These are phyloP conservation scores for Decapterus maruadsi DNA, from an alignment of 2,797 vertebrate species.

Conservation along the genomic window DNA sequence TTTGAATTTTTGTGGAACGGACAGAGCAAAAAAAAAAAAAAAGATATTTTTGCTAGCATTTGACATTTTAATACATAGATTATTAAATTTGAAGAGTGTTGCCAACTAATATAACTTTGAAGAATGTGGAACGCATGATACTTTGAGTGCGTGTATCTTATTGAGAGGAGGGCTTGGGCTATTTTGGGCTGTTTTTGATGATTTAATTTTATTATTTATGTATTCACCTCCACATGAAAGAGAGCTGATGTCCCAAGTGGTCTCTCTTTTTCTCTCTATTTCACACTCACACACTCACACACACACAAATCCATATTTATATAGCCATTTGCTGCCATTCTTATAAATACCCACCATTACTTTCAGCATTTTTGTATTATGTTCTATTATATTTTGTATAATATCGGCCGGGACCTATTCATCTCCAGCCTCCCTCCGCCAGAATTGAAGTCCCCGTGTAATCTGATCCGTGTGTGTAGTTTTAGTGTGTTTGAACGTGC, in stretches of 20 bases:
- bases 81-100: slow-evolving; percentile 36
- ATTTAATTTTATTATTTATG: slow-evolving; percentile 82
- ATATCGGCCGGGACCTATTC: slow-evolving; percentile 16
- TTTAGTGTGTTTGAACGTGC: slow-evolving; percentile 29
- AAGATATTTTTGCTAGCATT: slow-evolving; percentile 20
- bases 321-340: slow-evolving; percentile 38
- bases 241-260: slow-evolving; percentile 69
- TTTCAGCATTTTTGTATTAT: slow-evolving; percentile 9
- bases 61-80: slow-evolving; percentile 30
- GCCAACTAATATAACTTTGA: slow-evolving; percentile 37
- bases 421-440: slow-evolving; percentile 9
- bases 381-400: background rate
- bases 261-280: slow-evolving; percentile 56
- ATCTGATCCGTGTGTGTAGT: slow-evolving; percentile 12
- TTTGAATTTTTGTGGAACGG: slow-evolving; percentile 15
- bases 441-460: slow-evolving; percentile 15
- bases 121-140: slow-evolving; percentile 31
- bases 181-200: slow-evolving; percentile 79
- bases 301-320: slow-evolving; percentile 49
- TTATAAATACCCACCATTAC: background rate
- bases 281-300: slow-evolving; percentile 19
- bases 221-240: slow-evolving; percentile 84
- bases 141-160: slow-evolving; percentile 32
- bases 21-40: background rate
- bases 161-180: slow-evolving; percentile 41